These are phyloP conservation scores for Podotricha telesiphe DNA, from an alignment of 2,888 invertebrate genomes.

Conservation along the genomic window DNA sequence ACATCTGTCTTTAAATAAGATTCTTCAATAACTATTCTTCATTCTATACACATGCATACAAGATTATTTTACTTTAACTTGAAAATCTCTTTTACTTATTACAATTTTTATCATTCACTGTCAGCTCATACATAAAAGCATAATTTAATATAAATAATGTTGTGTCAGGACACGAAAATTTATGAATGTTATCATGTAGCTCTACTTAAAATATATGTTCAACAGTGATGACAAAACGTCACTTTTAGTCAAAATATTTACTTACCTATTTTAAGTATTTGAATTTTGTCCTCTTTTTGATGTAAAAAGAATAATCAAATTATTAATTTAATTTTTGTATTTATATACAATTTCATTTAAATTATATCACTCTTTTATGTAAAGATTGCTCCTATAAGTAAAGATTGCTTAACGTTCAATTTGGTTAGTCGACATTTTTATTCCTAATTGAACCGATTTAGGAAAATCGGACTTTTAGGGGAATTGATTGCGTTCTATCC, in stretches of 20 bases:
- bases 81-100: neutral
- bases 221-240: neutral
- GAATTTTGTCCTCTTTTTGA: neutral
- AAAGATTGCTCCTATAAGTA: neutral
- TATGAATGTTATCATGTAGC: neutral
- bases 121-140: neutral
- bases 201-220: neutral
- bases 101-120: neutral
- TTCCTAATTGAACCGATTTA: slow-evolving; percentile 32
- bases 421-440: slow-evolving; percentile 26
- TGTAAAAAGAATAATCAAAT: neutral
- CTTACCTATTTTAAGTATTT: neutral
- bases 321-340: neutral
- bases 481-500: slow-evolving; percentile 28
- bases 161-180: neutral
- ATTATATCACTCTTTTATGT: neutral
- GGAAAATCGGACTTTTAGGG: slow-evolving; percentile 23
- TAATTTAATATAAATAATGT: neutral
- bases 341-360: no score
- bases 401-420: slow-evolving; percentile 13
- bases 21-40: no score
- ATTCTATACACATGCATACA: neutral
- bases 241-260: neutral
- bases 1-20: no score
- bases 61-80: neutral